These are phyloP conservation scores for Anabacerthia variegaticeps DNA, from an alignment of 2,797 vertebrate species.

Conservation along the genomic window DNA sequence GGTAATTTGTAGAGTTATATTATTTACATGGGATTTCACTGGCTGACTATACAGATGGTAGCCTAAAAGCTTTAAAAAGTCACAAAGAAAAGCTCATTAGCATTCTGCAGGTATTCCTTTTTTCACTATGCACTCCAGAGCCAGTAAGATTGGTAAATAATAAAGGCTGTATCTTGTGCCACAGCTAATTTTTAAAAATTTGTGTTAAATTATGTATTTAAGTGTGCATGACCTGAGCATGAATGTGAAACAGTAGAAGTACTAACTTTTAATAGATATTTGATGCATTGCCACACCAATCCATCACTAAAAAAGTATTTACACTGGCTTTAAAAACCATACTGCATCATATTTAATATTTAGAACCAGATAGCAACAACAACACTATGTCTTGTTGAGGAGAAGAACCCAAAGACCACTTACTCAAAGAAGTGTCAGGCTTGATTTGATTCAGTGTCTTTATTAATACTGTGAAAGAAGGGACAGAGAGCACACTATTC, in stretches of 20 bases:
- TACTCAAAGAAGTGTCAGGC: not conserved
- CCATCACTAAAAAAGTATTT: not conserved
- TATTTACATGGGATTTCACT: not conserved
- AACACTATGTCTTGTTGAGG: not conserved
- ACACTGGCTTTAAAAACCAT: not conserved
- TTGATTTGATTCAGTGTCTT: conserved; percentile 17
- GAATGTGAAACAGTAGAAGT: not conserved
- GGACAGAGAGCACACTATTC: not conserved
- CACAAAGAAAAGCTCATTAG: not conserved
- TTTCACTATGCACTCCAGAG: not conserved
- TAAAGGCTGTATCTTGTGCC: not conserved
- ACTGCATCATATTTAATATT: not conserved
- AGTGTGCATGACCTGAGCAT: not conserved
- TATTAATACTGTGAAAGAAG: not conserved
- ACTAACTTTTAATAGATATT: not conserved
- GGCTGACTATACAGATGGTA: not conserved
- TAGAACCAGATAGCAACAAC: not conserved
- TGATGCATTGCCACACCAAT: not conserved
- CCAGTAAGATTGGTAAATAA: not conserved
- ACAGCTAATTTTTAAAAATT: not conserved
- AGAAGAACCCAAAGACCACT: not conserved
- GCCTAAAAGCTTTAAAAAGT: not conserved
- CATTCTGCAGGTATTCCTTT: not conserved
- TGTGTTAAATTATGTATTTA: not conserved
- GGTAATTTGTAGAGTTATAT: not conserved